phyloP scores from a whole-genome alignment of 2,888 invertebrate genomes.

The Pachliopta kotzebuea region DNA sequence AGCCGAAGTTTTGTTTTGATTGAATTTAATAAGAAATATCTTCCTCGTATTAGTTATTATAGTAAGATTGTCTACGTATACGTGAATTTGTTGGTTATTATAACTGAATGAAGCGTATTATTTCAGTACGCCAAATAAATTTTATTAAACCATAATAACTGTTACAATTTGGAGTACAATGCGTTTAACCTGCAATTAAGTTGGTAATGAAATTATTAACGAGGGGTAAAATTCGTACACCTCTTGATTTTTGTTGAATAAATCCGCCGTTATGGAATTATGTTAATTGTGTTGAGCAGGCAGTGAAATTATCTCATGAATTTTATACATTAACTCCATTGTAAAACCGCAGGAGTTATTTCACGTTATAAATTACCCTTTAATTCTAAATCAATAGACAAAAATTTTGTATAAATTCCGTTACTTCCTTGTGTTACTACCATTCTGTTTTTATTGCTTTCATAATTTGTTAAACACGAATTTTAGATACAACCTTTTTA shows the following conservation, averaged over 20 bases:
- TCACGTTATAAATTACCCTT: too few species aligned
- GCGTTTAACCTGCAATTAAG: neutral
- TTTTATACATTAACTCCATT: slow-evolving; percentile 18
- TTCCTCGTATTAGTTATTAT: neutral
- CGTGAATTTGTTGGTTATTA: neutral
- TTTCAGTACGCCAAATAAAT: neutral
- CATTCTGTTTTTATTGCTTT: neutral
- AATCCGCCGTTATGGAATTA: slow-evolving; percentile 15
- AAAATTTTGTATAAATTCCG: neutral
- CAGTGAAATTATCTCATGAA: slow-evolving; percentile 8
- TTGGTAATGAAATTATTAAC: slow-evolving; percentile 1
- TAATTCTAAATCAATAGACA: neutral
- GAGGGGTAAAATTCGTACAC: neutral
- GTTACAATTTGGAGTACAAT: neutral
- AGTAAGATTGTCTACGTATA: neutral
- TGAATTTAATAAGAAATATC: too few species aligned
- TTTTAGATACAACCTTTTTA: slow-evolving; percentile 45
- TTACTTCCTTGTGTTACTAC: neutral
- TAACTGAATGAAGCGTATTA: neutral
- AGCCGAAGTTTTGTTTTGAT: too few species aligned
- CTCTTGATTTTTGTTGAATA: slow-evolving; percentile 13
- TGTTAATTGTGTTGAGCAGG: slow-evolving; percentile 6
- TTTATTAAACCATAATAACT: neutral
- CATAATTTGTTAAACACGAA: slow-evolving; percentile 25
- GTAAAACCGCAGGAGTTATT: neutral